Conservation (phyloP, 1,140 invertebrate genomes). For the Drosophila hydei region DNA sequence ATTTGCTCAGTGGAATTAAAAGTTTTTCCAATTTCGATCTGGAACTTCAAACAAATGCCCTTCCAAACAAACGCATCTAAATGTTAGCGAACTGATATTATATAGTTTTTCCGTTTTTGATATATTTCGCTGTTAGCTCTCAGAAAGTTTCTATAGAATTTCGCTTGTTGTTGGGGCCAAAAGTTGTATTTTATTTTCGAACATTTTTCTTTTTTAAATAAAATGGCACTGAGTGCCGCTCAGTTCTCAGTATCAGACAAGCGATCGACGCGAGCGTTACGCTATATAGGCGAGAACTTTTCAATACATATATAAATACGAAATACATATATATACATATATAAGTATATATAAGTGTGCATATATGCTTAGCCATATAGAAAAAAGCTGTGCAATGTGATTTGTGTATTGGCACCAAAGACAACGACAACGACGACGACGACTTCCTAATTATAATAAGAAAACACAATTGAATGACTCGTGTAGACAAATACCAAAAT, state of each 20-base stretch:
- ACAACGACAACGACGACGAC: constrained; percentile 34
- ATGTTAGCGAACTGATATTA: neutral
- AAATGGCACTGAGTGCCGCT: constrained; percentile 53
- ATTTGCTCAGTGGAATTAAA: constrained; percentile 6
- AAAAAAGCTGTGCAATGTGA: constrained; percentile 33
- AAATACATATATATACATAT: constrained; percentile 34
- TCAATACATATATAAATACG: constrained; percentile 34
- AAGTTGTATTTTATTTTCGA: constrained; percentile 63
- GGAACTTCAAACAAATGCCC: constrained; percentile 13
- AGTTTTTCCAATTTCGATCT: constrained; percentile 7
- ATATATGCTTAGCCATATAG: constrained; percentile 26
- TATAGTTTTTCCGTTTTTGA: constrained; percentile 46
- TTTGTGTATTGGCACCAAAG: constrained; percentile 48
- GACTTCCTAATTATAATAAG: constrained; percentile 55
- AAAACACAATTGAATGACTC: constrained; percentile 16
- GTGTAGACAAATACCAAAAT: constrained; percentile 6
- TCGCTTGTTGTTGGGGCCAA: constrained; percentile 8
- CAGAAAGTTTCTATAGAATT: constrained; percentile 39
- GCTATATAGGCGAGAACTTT: constrained; percentile 40
- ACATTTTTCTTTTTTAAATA: constrained; percentile 58
- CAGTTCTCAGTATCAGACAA: constrained; percentile 64
- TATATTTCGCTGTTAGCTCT: constrained; percentile 60
- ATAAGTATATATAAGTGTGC: constrained; percentile 14
- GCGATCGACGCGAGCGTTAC: constrained; percentile 72
- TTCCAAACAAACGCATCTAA: neutral